Base-by-base conservation (phyloP, 64 coral and sea anemone species). In the Dendronephthya gigantea region DNA sequence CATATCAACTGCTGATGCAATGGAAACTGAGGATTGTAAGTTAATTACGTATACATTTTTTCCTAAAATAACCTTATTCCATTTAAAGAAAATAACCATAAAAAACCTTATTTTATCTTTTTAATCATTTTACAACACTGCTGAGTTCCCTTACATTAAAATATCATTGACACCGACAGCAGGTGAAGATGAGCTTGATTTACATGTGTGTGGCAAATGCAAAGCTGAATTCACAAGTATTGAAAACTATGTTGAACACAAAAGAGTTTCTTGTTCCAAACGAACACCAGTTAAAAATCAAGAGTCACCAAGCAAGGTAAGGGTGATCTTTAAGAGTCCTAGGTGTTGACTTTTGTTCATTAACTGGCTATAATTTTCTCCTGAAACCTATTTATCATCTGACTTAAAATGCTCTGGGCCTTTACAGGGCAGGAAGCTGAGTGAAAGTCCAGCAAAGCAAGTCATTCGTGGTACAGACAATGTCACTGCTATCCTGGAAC, bases 161-260 rank as follows among this genome's bases (percentile, higher is more conserved):
- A n/a, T n/a, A n/a, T n/a, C n/a, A n/a, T n/a, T n/a, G n/a, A n/a
- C n/a, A n/a, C n/a, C n/a, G n/a, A 48, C 81, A 41, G 19, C 40
- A 19, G 43, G 32, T 86, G 92, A 93, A 91, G 95, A 98, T 51
- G 95, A 98, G n/a, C 82, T 91, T 74, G 95, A 98, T 85, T 83
- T 98, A 0, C 95, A 98, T 84, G 92, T 91, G 19, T 98, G 95
- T 88, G 95, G 95, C 10, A 91, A 69, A 85, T 98, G 95, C 82
- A 98, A 93, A 39, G 55, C 51, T 40, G 68, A 90, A 31, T 98
- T 98, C 70, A 91, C 69, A 47, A 90, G 91, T 72, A 79, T 98
- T 16, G 50, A 92, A 45, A 62, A 68, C 16, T 98, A 98, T 79
- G 82, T 98, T 36, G 56, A 85, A 12, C 95, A 98, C 25, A 98